Evolutionary conservation across 2,888 invertebrate genomes (phyloP).

Genomic region (Epistrophe eligans): DNA sequence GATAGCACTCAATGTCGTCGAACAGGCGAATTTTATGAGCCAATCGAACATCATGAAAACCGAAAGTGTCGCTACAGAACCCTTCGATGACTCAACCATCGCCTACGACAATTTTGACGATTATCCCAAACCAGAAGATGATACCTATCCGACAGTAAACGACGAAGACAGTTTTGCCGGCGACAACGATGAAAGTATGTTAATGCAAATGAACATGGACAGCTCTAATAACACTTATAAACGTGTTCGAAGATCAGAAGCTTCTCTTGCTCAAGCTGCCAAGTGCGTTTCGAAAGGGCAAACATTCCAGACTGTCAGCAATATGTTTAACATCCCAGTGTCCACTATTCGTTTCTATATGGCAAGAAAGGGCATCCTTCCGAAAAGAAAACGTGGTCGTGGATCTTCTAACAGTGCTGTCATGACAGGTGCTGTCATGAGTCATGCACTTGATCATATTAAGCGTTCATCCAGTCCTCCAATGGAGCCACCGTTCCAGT

Average conservation of each 20-base stretch:
- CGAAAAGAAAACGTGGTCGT: constrained; percentile 91
- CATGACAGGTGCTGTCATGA: constrained; percentile 77
- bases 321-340: constrained; percentile 94
- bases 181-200: constrained; percentile 79
- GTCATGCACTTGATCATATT: constrained; percentile 79
- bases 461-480: constrained; percentile 87
- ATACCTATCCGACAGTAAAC: constrained; percentile 80
- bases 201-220: constrained; percentile 66
- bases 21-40: constrained; percentile 53
- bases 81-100: constrained; percentile 81
- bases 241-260: constrained; percentile 90
- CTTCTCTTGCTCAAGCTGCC: constrained; percentile 91
- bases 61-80: constrained; percentile 77
- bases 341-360: constrained; percentile 94
- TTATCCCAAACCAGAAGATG: constrained; percentile 72
- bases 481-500: constrained; percentile 88
- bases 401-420: constrained; percentile 84
- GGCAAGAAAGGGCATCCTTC: constrained; percentile 93
- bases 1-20: constrained; percentile 60
- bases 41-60: constrained; percentile 60
- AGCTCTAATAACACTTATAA: constrained; percentile 80
- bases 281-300: constrained; percentile 94
- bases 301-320: constrained; percentile 94
- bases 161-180: constrained; percentile 81
- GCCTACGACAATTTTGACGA: constrained; percentile 81